Conservation (phyloP, 1,140 invertebrate species). For the Babylonia areolata region DNA sequence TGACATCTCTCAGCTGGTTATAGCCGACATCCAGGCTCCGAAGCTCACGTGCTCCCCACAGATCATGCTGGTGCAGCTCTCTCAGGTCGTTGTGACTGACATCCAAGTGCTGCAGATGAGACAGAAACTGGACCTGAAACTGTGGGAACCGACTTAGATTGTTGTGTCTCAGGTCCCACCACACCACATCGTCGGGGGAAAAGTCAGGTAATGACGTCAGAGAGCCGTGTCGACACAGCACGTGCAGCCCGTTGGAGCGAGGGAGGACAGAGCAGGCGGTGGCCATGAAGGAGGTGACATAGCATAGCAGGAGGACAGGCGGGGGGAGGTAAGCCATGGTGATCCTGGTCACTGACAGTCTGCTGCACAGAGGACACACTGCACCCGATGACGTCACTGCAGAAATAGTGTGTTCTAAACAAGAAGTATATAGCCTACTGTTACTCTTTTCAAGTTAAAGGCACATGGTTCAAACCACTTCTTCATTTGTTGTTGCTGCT, state of each 20-base stretch:
- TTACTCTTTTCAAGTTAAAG: too few relatives aligned
- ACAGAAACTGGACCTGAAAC: not conserved
- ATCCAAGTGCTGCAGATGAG: not conserved
- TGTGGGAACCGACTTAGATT: not conserved
- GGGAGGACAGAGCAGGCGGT: not conserved
- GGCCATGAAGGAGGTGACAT: not conserved
- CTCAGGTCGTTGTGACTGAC: slow-evolving; percentile 1
- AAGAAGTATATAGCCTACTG: too few relatives aligned
- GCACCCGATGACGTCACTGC: too few relatives aligned
- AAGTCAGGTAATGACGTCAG: not conserved
- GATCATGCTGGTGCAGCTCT: not conserved
- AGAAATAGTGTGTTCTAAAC: too few relatives aligned
- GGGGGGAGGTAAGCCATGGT: not conserved
- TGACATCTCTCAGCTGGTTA: not conserved
- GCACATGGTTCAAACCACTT: too few relatives aligned
- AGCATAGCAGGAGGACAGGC: not conserved
- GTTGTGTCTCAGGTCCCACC: not conserved
- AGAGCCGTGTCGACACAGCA: not conserved
- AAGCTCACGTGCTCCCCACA: not conserved
- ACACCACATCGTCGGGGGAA: not conserved
- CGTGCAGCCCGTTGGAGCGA: not conserved
- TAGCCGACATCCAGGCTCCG: not conserved
- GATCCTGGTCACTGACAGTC: too few relatives aligned
- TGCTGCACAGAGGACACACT: too few relatives aligned
- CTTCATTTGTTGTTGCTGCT: too few relatives aligned